Percentiles rank a stretch among this genome's conserved stretches.
phyloP scores from a whole-genome alignment of 2,113 vertebrate genomes.

The Ammodytes marinus region DNA sequence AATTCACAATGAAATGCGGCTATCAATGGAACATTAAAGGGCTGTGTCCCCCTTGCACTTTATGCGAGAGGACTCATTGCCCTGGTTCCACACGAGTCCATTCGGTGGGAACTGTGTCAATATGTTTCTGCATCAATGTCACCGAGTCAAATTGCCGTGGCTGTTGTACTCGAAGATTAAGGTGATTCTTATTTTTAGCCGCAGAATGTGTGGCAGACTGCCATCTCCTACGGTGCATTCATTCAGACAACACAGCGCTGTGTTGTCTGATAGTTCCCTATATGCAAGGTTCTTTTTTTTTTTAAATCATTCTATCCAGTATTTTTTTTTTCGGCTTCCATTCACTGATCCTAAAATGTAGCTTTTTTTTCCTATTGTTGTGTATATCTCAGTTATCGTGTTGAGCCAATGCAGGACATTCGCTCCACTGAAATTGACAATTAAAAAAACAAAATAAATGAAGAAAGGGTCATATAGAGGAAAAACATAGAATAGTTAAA shows the following conservation, averaged over 20 bases:
- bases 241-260: not conserved
- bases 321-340: not conserved
- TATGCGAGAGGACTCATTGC: not conserved
- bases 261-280: not conserved
- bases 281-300: not conserved
- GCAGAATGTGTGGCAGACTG: constrained; percentile 22
- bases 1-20: constrained; percentile 46
- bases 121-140: constrained; percentile 39
- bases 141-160: constrained; percentile 5
- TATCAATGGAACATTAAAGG: constrained; percentile 21
- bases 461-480: constrained; percentile 6
- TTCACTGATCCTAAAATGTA: not conserved
- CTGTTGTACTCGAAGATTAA: constrained; percentile 26
- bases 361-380: not conserved
- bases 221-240: not conserved
- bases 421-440: constrained; percentile 31
- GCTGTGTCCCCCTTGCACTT: not conserved
- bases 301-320: not conserved
- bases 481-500: constrained; percentile 36
- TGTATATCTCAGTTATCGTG: constrained; percentile 1
- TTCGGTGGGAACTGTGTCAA: constrained; percentile 17
- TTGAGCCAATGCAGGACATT: not conserved
- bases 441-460: constrained; percentile 24
- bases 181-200: constrained; percentile 43
- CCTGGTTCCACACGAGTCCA: not conserved